phyloP scores from a whole-genome alignment of 92 coral and sea anemone species.

The Galaxea fascicularis region DNA sequence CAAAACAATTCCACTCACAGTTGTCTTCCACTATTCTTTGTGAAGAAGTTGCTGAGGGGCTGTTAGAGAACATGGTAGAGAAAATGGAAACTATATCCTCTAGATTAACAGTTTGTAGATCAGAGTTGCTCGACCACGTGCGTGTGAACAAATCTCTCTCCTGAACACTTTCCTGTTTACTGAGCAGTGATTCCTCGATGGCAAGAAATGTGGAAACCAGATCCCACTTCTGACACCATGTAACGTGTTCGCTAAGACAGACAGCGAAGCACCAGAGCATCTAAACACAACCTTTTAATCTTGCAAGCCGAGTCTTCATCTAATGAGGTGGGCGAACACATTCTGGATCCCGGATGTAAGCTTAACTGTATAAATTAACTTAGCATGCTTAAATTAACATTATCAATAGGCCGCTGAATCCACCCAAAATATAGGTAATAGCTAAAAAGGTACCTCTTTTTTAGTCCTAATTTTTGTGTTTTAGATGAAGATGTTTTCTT shows the following conservation, averaged over 20 bases:
- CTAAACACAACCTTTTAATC: not conserved
- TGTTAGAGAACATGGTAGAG: too few species aligned
- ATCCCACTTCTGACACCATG: too few species aligned
- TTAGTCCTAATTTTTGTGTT: too few species aligned
- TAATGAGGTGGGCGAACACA: not conserved
- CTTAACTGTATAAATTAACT: not conserved
- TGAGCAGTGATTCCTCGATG: too few species aligned
- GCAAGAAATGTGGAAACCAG: too few species aligned
- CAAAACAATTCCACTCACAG: not conserved
- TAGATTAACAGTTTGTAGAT: not conserved
- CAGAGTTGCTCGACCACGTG: constrained; percentile 18
- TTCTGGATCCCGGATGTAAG: not conserved
- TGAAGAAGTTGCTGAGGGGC: not conserved
- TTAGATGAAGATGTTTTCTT: too few species aligned
- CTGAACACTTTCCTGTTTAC: not conserved
- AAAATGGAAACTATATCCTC: constrained; percentile 7
- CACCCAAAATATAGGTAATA: too few species aligned
- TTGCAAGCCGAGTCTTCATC: not conserved
- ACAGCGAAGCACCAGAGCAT: not conserved
- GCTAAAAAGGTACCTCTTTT: too few species aligned
- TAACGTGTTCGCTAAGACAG: too few species aligned
- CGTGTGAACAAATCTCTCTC: constrained; percentile 16
- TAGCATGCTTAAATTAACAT: too few species aligned
- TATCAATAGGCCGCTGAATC: too few species aligned
- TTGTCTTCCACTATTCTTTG: not conserved